phyloP scores from a whole-genome alignment of 1,140 invertebrate genomes.

The Zaprionus gabonicus region DNA sequence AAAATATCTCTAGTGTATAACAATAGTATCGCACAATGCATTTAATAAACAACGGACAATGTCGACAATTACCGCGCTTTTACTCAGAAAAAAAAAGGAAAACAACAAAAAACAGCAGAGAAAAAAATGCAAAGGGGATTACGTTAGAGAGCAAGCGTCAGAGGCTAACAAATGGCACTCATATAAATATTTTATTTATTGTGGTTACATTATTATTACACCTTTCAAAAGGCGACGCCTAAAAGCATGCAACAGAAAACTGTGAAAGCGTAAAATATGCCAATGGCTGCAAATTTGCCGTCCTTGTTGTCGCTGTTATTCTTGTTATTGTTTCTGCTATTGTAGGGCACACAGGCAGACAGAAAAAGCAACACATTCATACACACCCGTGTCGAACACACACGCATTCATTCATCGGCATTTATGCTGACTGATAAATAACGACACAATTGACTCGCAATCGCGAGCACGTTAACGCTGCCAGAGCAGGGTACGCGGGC shows the following conservation, averaged over 20 bases:
- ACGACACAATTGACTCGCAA: conserved; percentile 77
- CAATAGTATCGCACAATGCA: conserved; percentile 55
- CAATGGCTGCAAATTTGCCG: conserved; percentile 35
- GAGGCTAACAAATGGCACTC: conserved; percentile 35
- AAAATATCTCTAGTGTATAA: conserved; percentile 51
- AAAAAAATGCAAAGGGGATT: neutral
- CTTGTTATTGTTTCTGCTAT: conserved; percentile 22
- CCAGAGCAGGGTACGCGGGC: neutral
- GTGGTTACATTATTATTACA: conserved; percentile 54
- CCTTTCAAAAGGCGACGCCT: conserved; percentile 52
- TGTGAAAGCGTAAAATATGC: conserved; percentile 38
- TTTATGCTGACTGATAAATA: conserved; percentile 74
- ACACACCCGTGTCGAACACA: neutral
- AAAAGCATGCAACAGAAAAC: conserved; percentile 51
- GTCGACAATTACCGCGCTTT: conserved; percentile 43
- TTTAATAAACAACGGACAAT: conserved; percentile 67
- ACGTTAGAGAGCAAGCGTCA: conserved; percentile 27
- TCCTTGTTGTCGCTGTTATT: conserved; percentile 7
- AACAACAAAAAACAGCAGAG: neutral
- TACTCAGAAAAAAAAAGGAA: conserved; percentile 15
- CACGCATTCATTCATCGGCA: conserved; percentile 23
- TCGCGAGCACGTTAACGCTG: conserved; percentile 62
- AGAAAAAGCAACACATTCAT: neutral
- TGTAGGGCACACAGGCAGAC: conserved; percentile 17
- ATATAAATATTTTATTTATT: conserved; percentile 48